Conservation (phyloP, 2,888 invertebrate genomes). For the Endomychus coccineus region DNA sequence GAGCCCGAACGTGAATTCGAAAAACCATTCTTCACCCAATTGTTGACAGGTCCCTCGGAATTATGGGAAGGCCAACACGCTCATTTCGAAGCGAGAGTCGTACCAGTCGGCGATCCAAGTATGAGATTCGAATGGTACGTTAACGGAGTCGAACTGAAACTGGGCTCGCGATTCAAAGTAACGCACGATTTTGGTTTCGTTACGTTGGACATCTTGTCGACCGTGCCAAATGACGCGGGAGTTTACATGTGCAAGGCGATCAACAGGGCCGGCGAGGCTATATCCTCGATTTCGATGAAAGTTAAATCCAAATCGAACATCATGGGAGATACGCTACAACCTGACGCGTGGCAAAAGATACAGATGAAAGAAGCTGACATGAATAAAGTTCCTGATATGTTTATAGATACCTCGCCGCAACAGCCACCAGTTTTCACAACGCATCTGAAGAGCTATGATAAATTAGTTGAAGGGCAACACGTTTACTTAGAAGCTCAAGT, state of each 20-base stretch:
- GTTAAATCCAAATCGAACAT: conserved; percentile 78
- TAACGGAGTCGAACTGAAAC: conserved; percentile 86
- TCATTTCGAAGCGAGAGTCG: conserved; percentile 84
- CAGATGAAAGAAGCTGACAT: conserved; percentile 85
- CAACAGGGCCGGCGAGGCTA: conserved; percentile 90
- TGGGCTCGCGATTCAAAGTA: conserved; percentile 86
- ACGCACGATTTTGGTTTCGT: conserved; percentile 93
- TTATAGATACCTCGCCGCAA: conserved; percentile 74
- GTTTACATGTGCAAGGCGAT: conserved; percentile 91
- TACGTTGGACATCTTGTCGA: conserved; percentile 82
- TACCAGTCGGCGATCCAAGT: conserved; percentile 89
- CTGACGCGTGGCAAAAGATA: conserved; percentile 88
- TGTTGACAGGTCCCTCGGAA: conserved; percentile 80
- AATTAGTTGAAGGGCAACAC: conserved; percentile 78
- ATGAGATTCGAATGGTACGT: conserved; percentile 93
- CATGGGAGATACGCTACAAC: conserved; percentile 76
- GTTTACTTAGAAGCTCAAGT: conserved; percentile 84
- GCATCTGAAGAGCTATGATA: conserved; percentile 78
- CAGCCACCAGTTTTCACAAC: conserved; percentile 95
- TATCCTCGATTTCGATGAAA: conserved; percentile 84
- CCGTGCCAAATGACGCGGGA: conserved; percentile 83
- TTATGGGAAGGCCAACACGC: conserved; percentile 88
- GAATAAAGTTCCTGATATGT: conserved; percentile 84
- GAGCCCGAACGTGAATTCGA: conserved; percentile 78
- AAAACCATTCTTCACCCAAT: conserved; percentile 86